Conservation (phyloP, 1,140 invertebrate genomes). For the Cydia strobilella region DNA sequence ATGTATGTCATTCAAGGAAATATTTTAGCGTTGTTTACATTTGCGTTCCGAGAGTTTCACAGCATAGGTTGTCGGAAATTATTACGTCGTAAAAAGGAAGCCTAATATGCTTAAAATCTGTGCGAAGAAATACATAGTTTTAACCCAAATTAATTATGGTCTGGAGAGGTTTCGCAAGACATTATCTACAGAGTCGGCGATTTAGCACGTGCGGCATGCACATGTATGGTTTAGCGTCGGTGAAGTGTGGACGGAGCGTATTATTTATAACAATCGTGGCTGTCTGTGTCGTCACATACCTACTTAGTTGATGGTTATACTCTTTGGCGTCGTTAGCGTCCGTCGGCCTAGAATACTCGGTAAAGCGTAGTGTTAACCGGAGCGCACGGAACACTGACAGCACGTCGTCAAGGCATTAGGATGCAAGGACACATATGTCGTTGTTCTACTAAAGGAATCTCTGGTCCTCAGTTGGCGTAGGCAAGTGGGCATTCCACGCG, state of each 20-base stretch:
- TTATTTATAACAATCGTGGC: constrained; percentile 29
- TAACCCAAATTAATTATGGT: constrained; percentile 6
- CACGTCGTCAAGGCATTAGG: background rate
- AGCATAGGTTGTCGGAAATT: constrained; percentile 12
- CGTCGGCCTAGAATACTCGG: background rate
- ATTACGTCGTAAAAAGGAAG: constrained; percentile 2
- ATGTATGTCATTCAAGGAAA: background rate
- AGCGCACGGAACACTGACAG: constrained; percentile 35
- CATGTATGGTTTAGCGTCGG: constrained; percentile 27
- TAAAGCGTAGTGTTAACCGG: constrained; percentile 24
- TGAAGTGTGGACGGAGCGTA: constrained; percentile 13
- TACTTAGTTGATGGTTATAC: constrained; percentile 6
- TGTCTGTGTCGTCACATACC: constrained; percentile 20
- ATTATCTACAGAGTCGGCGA: constrained; percentile 24
- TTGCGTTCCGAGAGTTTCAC: constrained; percentile 8
- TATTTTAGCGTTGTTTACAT: constrained; percentile 8
- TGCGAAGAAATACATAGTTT: background rate
- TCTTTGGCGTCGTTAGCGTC: constrained; percentile 7
- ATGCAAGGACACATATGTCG: background rate
- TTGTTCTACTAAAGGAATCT: constrained; percentile 2
- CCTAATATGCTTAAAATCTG: background rate
- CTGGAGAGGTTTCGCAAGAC: constrained; percentile 18
- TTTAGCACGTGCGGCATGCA: constrained; percentile 25
- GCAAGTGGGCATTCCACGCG: constrained; percentile 58
- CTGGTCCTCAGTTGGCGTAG: constrained; percentile 44